These are phyloP conservation scores for Corythaixoides concolor DNA, from an alignment of 2,113 vertebrate species.

Conservation along the genomic window DNA sequence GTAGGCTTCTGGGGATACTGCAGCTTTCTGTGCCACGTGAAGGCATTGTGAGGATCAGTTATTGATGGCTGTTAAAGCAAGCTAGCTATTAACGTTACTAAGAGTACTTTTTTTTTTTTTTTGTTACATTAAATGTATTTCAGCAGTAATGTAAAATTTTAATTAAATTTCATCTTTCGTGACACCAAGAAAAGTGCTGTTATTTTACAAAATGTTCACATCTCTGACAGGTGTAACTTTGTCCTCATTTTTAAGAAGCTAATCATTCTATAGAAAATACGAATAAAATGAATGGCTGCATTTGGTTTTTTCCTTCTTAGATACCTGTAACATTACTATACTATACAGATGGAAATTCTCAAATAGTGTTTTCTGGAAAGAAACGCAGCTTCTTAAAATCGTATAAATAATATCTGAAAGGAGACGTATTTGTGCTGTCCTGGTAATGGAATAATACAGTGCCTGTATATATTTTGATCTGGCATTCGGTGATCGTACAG, in stretches of 20 bases:
- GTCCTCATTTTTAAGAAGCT: background rate
- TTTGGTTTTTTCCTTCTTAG: background rate
- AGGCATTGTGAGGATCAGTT: background rate
- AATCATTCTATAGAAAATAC: background rate
- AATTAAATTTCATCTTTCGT: background rate
- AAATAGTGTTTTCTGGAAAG: background rate
- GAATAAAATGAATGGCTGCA: fast-evolving
- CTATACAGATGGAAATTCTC: background rate
- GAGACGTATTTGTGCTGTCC: background rate
- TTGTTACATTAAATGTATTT: background rate
- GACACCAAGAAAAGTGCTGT: background rate
- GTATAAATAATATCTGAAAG: background rate
- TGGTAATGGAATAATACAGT: background rate
- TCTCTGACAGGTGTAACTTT: background rate
- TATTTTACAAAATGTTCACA: background rate
- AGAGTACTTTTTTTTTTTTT: background rate
- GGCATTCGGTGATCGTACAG: background rate
- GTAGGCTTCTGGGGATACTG: background rate
- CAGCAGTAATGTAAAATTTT: background rate
- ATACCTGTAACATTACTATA: background rate
- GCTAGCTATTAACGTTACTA: background rate
- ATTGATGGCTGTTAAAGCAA: background rate
- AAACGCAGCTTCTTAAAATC: background rate
- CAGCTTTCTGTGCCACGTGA: background rate
- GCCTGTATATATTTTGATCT: background rate